These are phyloP conservation scores for Rhingia rostrata DNA, from an alignment of 2,888 invertebrate species.

Conservation along the genomic window DNA sequence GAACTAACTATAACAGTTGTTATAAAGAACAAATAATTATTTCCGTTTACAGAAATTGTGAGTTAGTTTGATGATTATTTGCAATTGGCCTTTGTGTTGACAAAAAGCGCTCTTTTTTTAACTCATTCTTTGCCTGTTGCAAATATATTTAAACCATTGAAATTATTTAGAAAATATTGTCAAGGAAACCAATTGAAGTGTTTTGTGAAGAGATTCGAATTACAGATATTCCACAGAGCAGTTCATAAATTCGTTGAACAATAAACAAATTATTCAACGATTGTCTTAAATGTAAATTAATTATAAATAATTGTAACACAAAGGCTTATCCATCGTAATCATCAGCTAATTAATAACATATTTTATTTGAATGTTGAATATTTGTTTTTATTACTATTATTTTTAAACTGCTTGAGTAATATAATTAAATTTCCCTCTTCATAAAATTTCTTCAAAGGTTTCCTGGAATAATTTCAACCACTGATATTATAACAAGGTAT, in stretches of 20 bases:
- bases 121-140: slow-evolving; percentile 77
- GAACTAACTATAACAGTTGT: slow-evolving; percentile 29
- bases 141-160: slow-evolving; percentile 75
- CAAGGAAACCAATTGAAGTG: slow-evolving; percentile 68
- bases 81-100: slow-evolving; percentile 84
- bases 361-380: slow-evolving; percentile 75
- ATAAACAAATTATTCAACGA: slow-evolving; percentile 69
- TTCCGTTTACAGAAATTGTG: slow-evolving; percentile 50
- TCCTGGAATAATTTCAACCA: slow-evolving; percentile 83
- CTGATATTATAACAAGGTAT: slow-evolving; percentile 80
- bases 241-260: slow-evolving; percentile 68
- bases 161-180: slow-evolving; percentile 50
- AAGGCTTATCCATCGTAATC: slow-evolving; percentile 83
- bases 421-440: slow-evolving; percentile 81
- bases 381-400: slow-evolving; percentile 53
- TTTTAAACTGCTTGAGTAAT: slow-evolving; percentile 79
- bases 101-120: slow-evolving; percentile 82
- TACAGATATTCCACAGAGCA: slow-evolving; percentile 69
- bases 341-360: slow-evolving; percentile 82
- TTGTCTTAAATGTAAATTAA: slow-evolving; percentile 63
- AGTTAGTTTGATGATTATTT: slow-evolving; percentile 83
- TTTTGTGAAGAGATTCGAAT: slow-evolving; percentile 80
- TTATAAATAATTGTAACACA: slow-evolving; percentile 79
- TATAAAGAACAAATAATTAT: slow-evolving; percentile 14
- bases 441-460: slow-evolving; percentile 82